Evolutionary conservation across 2,797 vertebrate species (phyloP).

Genomic region (Gallirallus australis): DNA sequence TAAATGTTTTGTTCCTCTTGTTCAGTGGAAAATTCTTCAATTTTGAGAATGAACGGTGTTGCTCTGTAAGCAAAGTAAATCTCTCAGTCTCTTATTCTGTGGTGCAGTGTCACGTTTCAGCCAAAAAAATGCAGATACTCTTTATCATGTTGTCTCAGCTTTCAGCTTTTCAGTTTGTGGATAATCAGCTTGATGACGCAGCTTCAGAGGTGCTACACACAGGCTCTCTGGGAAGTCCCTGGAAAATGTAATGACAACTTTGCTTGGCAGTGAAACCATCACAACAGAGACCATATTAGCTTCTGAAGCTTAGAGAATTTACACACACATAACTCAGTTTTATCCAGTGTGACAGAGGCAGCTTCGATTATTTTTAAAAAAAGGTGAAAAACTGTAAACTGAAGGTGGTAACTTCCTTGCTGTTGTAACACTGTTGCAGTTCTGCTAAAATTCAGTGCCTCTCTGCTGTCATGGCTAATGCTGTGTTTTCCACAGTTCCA

Average conservation of each 20-base stretch:
- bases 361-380: neutral
- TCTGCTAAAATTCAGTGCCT: neutral
- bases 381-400: neutral
- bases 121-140: neutral
- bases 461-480: fast-evolving
- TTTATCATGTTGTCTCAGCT: fast-evolving
- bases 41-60: neutral
- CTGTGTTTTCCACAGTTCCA: neutral
- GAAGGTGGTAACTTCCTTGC: neutral
- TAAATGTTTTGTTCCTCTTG: neutral
- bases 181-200: neutral
- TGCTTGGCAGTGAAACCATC: neutral
- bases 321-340: neutral
- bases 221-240: neutral
- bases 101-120: neutral
- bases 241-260: neutral
- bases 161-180: neutral
- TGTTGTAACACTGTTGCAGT: neutral
- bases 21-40: neutral
- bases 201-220: neutral
- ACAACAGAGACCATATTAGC: neutral
- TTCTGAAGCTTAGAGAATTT: neutral
- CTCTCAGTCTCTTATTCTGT: neutral
- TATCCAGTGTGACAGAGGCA: neutral
- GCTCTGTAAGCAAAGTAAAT: neutral